Conservation (phyloP, 2,797 vertebrate genomes). For the Eospalax fontanierii region DNA sequence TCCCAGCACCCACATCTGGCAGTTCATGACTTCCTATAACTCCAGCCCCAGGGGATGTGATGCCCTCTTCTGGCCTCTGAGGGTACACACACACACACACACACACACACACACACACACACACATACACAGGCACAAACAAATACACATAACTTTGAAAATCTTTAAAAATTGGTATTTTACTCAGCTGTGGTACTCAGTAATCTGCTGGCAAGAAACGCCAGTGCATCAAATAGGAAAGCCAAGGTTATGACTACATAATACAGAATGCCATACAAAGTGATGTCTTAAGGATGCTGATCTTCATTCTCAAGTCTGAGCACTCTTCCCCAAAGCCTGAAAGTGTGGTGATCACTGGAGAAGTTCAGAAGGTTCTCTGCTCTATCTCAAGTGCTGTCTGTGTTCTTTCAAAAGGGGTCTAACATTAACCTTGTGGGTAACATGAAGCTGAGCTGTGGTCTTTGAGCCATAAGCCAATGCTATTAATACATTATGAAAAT, state of each 20-base stretch:
- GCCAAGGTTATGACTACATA: background rate
- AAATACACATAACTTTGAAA: background rate
- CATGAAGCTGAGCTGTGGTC: background rate
- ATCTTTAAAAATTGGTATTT: background rate
- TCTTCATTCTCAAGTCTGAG: background rate
- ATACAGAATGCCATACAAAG: background rate
- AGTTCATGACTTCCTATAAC: too few relatives aligned
- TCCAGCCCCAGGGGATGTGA: background rate
- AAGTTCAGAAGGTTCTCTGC: background rate
- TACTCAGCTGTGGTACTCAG: background rate
- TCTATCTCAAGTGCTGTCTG: background rate
- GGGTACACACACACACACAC: background rate
- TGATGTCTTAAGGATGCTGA: background rate
- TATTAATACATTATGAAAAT: background rate
- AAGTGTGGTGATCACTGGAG: background rate
- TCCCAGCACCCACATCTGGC: background rate
- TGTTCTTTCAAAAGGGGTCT: background rate
- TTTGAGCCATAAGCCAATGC: background rate
- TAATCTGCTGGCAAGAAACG: background rate
- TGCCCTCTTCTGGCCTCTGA: background rate
- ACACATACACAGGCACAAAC: background rate
- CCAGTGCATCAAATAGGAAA: slow-evolving; percentile 26
- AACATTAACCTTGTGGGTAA: background rate
- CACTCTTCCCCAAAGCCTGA: background rate
- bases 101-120: background rate